Base-by-base conservation (phyloP, 2,797 vertebrate genomes). In the Sciurus carolinensis region DNA sequence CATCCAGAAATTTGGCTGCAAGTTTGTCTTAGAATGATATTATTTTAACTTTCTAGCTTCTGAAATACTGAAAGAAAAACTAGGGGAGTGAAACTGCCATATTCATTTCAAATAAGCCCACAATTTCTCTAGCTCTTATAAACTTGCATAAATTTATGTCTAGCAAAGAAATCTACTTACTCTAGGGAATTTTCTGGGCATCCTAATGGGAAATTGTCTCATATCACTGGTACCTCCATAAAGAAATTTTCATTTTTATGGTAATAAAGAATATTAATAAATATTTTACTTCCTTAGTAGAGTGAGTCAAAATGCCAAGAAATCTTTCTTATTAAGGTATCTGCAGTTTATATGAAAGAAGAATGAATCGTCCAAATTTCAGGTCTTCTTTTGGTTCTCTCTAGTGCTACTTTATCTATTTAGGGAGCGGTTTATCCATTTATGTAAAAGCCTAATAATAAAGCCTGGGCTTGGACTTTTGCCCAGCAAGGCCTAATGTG, bases 401-500 rank as follows among this genome's bases (percentile, higher is more conserved):
- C 64, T 91, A 76, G 10, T 52, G n/a, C 57, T 82, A 54, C 79
- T 92, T 85, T 84, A 90, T 69, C 75, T 88, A 42, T 85, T 90
- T 50, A n/a, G 73, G 28, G 24, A 85, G 67, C n/a, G 11, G 33
- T 62, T 95, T 94, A 69, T 64, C 36, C 50, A 69, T 87, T 85
- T 85, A 94, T 73, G 91, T 95, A 94, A 95, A 95, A 95, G 33
- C 28, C 73, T 86, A 88, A 77, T 73, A 72, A 77, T 66, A 84
- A 92, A 90, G 36, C 18, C 18, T 85, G 24, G 33, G 22, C 87
- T 93, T 94, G 86, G 69, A 86, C 57, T 77, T 73, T 72, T 92
- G 88, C 82, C 88, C 54, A 88, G 67, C 1, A 62, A 90, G 42
- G n/a, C 4, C 50, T 94, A 92, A 95, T 36, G 88, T 77, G 47